phyloP scores from a whole-genome alignment of 1,140 invertebrate genomes.

The Drosophila nannoptera region DNA sequence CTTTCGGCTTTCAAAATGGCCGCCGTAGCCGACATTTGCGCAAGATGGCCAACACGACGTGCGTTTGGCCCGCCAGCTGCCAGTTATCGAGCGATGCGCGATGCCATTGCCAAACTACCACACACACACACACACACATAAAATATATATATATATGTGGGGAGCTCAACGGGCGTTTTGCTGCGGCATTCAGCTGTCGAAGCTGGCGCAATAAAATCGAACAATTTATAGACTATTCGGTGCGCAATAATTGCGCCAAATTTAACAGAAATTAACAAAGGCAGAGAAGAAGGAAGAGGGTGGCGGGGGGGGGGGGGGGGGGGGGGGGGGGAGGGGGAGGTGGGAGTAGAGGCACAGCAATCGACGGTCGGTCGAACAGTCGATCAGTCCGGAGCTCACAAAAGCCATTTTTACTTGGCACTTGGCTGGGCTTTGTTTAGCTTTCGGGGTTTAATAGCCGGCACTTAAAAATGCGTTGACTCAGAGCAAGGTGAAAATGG shows the following conservation, averaged over 20 bases:
- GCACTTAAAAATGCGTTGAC: constrained; percentile 72
- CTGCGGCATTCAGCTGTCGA: constrained; percentile 73
- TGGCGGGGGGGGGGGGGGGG: background rate
- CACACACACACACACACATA: constrained; percentile 64
- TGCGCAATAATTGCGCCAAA: constrained; percentile 77
- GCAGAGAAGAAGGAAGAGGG: constrained; percentile 22
- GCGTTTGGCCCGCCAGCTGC: constrained; percentile 32
- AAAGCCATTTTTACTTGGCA: constrained; percentile 62
- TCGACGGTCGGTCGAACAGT: background rate
- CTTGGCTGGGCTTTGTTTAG: constrained; percentile 57
- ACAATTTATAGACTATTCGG: constrained; percentile 78
- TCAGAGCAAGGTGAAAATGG: constrained; percentile 39
- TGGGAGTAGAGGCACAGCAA: constrained; percentile 24
- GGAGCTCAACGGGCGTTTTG: background rate
- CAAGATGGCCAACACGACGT: constrained; percentile 62
- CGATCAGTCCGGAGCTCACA: constrained; percentile 20
- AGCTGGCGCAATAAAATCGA: constrained; percentile 77
- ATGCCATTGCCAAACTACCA: constrained; percentile 74
- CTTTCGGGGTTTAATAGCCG: constrained; percentile 70
- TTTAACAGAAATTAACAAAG: constrained; percentile 67
- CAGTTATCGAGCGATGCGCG: constrained; percentile 16
- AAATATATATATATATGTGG: constrained; percentile 28
- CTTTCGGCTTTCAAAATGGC: constrained; percentile 58
- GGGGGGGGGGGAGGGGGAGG: background rate
- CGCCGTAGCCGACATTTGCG: constrained; percentile 47